Conservation (phyloP, 92 coral and sea anemone genomes). For the Scolanthus callimorphus region DNA sequence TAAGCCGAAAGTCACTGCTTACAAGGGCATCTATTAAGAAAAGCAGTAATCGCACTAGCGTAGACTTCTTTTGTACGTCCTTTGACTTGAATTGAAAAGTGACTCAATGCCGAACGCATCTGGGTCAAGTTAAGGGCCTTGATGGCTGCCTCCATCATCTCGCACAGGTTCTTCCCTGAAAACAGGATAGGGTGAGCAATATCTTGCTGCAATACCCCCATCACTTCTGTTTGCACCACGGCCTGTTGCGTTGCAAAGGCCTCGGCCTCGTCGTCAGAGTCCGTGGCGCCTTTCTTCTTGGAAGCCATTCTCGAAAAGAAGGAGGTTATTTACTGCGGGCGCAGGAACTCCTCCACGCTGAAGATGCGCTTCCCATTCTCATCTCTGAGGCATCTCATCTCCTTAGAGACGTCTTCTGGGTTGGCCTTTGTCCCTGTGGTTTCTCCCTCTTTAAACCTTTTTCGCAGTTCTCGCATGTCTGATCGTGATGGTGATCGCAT, state of each 20-base stretch:
- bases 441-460: slow-evolving; percentile 22
- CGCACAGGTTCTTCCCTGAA: not conserved
- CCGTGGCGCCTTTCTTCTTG: slow-evolving; percentile 15
- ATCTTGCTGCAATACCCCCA: not conserved
- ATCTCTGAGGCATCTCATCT: slow-evolving; percentile 14
- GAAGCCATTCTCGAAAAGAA: slow-evolving; percentile 24
- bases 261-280: slow-evolving; percentile 30
- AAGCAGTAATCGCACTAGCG: not conserved
- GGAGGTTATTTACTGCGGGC: slow-evolving; percentile 9
- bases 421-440: slow-evolving; percentile 12
- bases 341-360: slow-evolving; percentile 32
- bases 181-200: not conserved
- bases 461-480: slow-evolving; percentile 22
- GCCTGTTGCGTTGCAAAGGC: not conserved
- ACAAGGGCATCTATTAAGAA: not conserved
- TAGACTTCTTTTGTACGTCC: not conserved
- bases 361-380: slow-evolving; percentile 13
- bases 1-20: no score
- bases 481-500: slow-evolving; percentile 19
- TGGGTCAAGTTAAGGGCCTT: not conserved
- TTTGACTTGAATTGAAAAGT: no score
- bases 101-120: not conserved
- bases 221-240: not conserved
- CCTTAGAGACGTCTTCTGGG: slow-evolving; percentile 15
- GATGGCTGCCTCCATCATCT: not conserved